Percentiles rank a stretch among this genome's conserved stretches.
Conservation (phyloP, 2,888 invertebrate species). For the Altica lythri region DNA sequence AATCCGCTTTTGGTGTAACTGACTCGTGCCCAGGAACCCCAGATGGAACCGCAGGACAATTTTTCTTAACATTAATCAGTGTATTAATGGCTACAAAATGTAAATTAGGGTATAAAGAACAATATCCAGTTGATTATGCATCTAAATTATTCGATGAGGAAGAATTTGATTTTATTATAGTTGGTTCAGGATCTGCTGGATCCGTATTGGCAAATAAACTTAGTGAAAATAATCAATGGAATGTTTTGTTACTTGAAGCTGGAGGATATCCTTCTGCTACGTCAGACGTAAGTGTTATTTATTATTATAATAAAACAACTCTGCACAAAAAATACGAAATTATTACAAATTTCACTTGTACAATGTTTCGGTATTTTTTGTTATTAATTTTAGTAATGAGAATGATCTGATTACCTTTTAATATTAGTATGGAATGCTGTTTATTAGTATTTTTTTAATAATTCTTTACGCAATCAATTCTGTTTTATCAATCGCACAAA, state of each 20-base stretch:
- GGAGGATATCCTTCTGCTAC: slow-evolving; percentile 58
- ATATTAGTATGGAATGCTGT: too few relatives aligned
- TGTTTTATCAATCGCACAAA: too few relatives aligned
- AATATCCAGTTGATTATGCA: slow-evolving; percentile 43
- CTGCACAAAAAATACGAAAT: too few relatives aligned
- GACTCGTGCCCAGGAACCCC: slow-evolving; percentile 33
- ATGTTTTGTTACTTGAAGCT: slow-evolving; percentile 60
- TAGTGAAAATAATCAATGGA: slow-evolving; percentile 57
- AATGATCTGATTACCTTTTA: too few relatives aligned
- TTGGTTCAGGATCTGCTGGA: slow-evolving; percentile 61
- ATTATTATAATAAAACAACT: too few relatives aligned
- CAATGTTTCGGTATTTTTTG: too few relatives aligned
- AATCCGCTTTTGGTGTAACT: slow-evolving; percentile 8
- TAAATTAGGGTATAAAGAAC: slow-evolving; percentile 51
- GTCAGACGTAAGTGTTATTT: slow-evolving; percentile 58
- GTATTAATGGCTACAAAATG: slow-evolving; percentile 65
- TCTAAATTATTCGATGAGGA: slow-evolving; percentile 39
- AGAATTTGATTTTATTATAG: slow-evolving; percentile 60
- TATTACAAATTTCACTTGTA: too few relatives aligned
- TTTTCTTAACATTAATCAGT: slow-evolving; percentile 65
- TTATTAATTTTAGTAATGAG: too few relatives aligned
- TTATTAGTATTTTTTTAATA: too few relatives aligned
- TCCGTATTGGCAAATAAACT: slow-evolving; percentile 60
- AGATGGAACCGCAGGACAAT: slow-evolving; percentile 55
- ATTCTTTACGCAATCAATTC: too few relatives aligned